Evolutionary conservation across 2,797 vertebrate genomes (phyloP).

Genomic region (Coregonus suidteri): DNA sequence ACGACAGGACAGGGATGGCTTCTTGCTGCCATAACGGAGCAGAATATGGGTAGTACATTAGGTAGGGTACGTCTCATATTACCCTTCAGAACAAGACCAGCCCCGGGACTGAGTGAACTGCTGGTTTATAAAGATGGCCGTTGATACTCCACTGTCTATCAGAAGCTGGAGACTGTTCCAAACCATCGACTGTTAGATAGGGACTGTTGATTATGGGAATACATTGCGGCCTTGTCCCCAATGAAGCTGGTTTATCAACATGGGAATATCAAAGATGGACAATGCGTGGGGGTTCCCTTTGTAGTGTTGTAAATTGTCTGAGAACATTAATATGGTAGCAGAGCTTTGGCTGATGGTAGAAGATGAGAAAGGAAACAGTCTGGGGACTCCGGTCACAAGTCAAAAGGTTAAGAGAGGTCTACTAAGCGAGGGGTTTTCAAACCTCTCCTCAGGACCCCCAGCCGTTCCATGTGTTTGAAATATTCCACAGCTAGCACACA

Average conservation of each 20-base stretch:
- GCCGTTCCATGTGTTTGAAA: neutral
- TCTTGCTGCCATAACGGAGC: neutral
- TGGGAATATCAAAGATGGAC: slow-evolving; percentile 26
- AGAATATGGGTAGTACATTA: neutral
- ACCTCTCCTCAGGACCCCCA: neutral
- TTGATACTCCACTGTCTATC: slow-evolving; percentile 45
- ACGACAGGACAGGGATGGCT: too few species aligned
- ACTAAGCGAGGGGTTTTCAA: slow-evolving; percentile 28
- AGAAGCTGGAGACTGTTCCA: slow-evolving; percentile 16
- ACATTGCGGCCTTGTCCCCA: neutral
- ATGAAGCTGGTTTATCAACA: neutral
- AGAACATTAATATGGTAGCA: neutral
- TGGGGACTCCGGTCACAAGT: slow-evolving; percentile 14
- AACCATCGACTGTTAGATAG: neutral
- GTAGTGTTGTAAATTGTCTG: neutral
- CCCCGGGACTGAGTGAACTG: neutral
- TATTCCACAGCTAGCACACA: neutral
- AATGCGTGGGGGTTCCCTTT: slow-evolving; percentile 27
- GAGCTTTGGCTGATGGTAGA: neutral
- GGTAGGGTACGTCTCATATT: neutral
- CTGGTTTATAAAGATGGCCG: neutral
- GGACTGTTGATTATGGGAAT: neutral
- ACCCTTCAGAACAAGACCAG: neutral
- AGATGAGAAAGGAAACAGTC: slow-evolving; percentile 21
- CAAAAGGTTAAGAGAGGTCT: slow-evolving; percentile 15